These are phyloP conservation scores for Antheraea mylitta DNA, from an alignment of 1,140 invertebrate species.

Conservation along the genomic window DNA sequence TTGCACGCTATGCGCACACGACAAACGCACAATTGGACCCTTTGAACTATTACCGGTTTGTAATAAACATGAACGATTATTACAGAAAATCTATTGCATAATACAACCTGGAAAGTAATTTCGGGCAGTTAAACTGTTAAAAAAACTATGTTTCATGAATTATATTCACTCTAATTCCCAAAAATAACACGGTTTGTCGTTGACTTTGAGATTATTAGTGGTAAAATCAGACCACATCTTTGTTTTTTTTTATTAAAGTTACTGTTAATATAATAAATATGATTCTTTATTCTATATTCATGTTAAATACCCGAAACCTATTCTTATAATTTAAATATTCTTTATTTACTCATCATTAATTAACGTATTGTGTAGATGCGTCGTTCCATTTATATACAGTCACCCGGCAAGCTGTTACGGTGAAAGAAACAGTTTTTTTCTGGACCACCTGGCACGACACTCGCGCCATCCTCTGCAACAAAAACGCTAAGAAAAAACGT, in stretches of 20 bases:
- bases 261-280: no score
- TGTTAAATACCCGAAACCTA: not conserved
- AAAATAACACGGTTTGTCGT: no score
- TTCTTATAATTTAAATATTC: not conserved
- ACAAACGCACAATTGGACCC: conserved; percentile 26
- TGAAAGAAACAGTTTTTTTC: conserved; percentile 55
- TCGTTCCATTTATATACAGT: conserved; percentile 6
- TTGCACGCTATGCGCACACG: conserved; percentile 58
- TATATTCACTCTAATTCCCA: no score
- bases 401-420: conserved; percentile 56
- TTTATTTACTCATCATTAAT: conserved; percentile 12
- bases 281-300: not conserved
- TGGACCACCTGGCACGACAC: conserved; percentile 71
- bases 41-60: not conserved
- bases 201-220: no score
- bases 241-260: no score
- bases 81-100: not conserved
- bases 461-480: conserved; percentile 53
- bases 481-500: conserved; percentile 67
- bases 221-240: no score
- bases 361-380: conserved; percentile 13
- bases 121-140: no score
- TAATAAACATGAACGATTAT: not conserved
- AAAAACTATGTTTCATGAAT: no score
- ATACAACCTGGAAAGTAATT: not conserved